phyloP scores from a whole-genome alignment of 2,113 vertebrate species.

The Alexandromys fortis region DNA sequence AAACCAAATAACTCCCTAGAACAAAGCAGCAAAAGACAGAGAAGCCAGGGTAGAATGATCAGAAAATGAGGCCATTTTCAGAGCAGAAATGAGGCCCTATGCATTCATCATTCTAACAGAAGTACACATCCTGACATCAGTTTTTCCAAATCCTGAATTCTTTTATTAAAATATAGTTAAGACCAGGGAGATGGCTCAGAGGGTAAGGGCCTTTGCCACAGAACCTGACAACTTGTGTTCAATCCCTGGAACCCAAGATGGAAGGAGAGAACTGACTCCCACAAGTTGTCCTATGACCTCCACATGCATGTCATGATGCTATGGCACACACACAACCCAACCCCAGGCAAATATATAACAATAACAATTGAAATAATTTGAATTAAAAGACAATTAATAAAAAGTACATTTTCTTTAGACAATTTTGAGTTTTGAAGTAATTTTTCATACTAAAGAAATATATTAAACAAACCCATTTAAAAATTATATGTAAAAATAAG shows the following conservation, averaged over 20 bases:
- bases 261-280: background rate
- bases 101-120: background rate
- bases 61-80: background rate
- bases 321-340: too few relatives aligned
- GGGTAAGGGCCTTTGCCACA: background rate
- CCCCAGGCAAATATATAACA: background rate
- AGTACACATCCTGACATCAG: background rate
- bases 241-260: background rate
- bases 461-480: background rate
- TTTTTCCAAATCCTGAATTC: background rate
- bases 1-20: background rate
- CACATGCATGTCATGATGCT: background rate
- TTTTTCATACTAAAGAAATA: background rate
- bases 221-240: background rate
- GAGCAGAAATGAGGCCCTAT: background rate
- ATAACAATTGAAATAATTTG: background rate
- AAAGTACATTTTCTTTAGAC: background rate
- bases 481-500: slow-evolving; percentile 12
- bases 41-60: background rate
- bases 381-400: background rate
- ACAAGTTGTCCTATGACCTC: background rate
- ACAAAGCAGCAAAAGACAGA: background rate
- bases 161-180: background rate
- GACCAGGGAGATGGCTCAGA: background rate
- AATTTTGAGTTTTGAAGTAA: background rate